Base-by-base conservation (phyloP, 2,797 vertebrate species). In the Takifugu rubripes region DNA sequence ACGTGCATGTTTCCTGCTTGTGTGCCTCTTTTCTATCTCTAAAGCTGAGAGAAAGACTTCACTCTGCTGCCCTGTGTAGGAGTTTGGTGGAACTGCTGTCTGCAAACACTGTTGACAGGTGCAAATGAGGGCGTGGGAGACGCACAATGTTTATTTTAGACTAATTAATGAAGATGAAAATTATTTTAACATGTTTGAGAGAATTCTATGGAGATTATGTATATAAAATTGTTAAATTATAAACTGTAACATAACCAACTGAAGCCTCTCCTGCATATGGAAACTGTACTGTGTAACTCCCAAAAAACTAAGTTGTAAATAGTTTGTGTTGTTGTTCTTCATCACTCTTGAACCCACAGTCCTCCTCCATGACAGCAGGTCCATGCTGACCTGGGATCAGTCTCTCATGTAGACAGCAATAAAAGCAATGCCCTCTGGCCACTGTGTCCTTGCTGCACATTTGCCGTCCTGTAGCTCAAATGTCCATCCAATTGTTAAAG, bases 1-100 rank as follows among this genome's bases (percentile, higher is more conserved):
- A 71, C 79, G 87, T 91, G 93, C 93, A 93, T 92, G 94, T 85
- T 50, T 61, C 68, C 61, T 53, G 60, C 67, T 82, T 33, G 62
- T 70, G 74, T 81, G 83, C 69, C 68, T 81, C 64, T 69, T 52
- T 62, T 71, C 62, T 69, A 47, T 53, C 44, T 54, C 59, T 54
- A 68, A 78, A 81, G 71, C 64, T 66, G 73, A 79, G 70, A 62
- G 43, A 44, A 53, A 49, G 64, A 56, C 56, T 46, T 54, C 68
- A 80, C 75, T 75, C 84, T 80, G 84, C 75, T 50, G 54, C 66
- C 70, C 62, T 74, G 11, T 77, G 77, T 82, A 84, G 72, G 75
- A 1, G 17, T 49, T 54, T 21, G 5, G n/a, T 56, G 36, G 61
- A 87, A 77, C 67, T 64, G 59, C 56, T 29, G 27, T 8, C 33